A percentile compares a stretch with the other conserved stretches of the same genome.
Conservation (phyloP, 2,888 invertebrate species). For the Drymonia ruficornis region DNA sequence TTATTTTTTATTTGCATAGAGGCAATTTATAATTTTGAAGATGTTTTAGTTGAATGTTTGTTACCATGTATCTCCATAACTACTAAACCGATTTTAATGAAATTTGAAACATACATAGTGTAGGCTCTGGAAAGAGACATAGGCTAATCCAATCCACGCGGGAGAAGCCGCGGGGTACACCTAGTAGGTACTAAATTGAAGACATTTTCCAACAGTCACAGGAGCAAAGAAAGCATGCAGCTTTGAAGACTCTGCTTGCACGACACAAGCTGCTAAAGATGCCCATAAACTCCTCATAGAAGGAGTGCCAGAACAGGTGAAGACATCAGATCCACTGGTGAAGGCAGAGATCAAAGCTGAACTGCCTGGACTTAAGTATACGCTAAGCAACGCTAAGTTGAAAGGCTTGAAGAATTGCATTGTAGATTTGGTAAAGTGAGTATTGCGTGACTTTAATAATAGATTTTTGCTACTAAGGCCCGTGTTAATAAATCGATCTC, state of each 20-base stretch:
- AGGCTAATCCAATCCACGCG: no score
- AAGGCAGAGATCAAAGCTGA: neutral
- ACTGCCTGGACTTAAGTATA: slow-evolving; percentile 3
- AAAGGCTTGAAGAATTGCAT: neutral
- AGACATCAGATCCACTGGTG: slow-evolving; percentile 3
- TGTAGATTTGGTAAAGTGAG: slow-evolving; percentile 4
- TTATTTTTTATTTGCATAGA: no score
- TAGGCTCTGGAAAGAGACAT: no score
- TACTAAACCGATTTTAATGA: no score
- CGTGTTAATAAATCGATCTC: no score
- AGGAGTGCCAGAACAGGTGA: neutral
- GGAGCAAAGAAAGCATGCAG: neutral
- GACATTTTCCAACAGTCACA: slow-evolving; percentile 2
- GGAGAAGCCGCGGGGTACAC: no score
- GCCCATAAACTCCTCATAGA: neutral
- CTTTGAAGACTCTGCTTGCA: neutral
- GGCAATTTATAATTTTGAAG: no score
- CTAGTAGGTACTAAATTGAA: no score
- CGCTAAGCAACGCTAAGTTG: neutral
- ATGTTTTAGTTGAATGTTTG: no score
- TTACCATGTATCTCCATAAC: no score
- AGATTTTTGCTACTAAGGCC: no score
- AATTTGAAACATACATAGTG: no score
- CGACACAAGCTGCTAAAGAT: neutral
- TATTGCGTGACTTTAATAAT: neutral